Evolutionary conservation across 1,140 invertebrate genomes (phyloP).

Genomic region (Drosophila prosaltans): DNA sequence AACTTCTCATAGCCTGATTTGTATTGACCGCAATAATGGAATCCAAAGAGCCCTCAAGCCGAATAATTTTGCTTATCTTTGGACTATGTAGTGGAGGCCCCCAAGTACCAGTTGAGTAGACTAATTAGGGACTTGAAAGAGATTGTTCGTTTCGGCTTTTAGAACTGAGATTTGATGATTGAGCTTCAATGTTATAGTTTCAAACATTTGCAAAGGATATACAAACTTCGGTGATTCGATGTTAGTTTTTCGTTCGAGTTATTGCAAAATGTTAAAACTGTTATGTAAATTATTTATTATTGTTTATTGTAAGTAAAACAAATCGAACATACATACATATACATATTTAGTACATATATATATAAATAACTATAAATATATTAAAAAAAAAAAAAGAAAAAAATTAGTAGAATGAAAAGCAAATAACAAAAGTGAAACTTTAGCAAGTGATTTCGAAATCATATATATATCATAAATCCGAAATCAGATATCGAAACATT

Average conservation of each 20-base stretch:
- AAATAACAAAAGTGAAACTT: slow-evolving; percentile 82
- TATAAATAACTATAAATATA: slow-evolving; percentile 70
- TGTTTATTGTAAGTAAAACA: slow-evolving; percentile 67
- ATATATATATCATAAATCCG: slow-evolving; percentile 76
- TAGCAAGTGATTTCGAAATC: slow-evolving; percentile 80
- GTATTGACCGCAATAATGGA: no score
- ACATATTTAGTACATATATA: slow-evolving; percentile 45
- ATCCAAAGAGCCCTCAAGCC: no score
- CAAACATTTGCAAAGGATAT: not conserved
- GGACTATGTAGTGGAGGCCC: no score
- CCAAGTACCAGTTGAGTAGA: no score
- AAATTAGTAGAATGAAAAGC: slow-evolving; percentile 73
- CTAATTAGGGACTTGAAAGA: no score
- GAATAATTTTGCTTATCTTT: no score
- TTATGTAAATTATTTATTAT: slow-evolving; percentile 82
- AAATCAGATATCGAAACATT: slow-evolving; percentile 58
- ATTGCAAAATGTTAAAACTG: slow-evolving; percentile 46
- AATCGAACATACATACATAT: slow-evolving; percentile 55
- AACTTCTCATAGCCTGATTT: no score
- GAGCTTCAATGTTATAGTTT: no score
- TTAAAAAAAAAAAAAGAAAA: slow-evolving; percentile 23
- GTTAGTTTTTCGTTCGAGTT: slow-evolving; percentile 1
- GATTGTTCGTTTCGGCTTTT: no score
- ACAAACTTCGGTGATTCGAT: slow-evolving; percentile 1
- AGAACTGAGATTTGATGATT: no score